These are phyloP conservation scores for Drosophila anomalata DNA, from an alignment of 2,888 invertebrate species.

Conservation along the genomic window DNA sequence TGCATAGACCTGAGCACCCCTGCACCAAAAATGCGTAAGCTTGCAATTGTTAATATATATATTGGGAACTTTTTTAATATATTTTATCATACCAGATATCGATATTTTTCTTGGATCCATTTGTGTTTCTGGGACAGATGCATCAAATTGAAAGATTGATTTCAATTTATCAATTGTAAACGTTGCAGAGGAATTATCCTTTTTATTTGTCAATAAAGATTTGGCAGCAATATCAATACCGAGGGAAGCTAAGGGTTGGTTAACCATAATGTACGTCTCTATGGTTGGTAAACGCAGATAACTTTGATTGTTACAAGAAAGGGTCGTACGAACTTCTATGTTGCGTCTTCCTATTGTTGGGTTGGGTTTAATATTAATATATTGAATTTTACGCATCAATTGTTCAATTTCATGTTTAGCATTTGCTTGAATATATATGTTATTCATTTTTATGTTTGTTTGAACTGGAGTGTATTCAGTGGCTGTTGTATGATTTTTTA, in stretches of 20 bases:
- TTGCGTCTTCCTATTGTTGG: slow-evolving; percentile 98
- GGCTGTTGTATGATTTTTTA: background rate
- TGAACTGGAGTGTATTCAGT: slow-evolving; percentile 89
- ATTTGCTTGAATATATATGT: slow-evolving; percentile 95
- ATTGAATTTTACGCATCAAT: slow-evolving; percentile 93
- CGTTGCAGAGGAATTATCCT: slow-evolving; percentile 18
- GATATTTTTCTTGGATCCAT: slow-evolving; percentile 38
- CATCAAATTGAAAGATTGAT: slow-evolving; percentile 22
- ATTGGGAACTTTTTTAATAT: too few species aligned
- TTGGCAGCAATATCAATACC: slow-evolving; percentile 21
- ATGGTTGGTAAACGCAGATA: slow-evolving; percentile 81
- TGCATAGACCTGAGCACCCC: too few species aligned
- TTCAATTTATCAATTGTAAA: slow-evolving; percentile 17
- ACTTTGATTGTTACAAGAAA: slow-evolving; percentile 82
- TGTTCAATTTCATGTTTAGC: slow-evolving; percentile 95
- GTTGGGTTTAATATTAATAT: slow-evolving; percentile 94
- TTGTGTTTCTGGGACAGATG: slow-evolving; percentile 2
- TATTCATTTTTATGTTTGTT: slow-evolving; percentile 87
- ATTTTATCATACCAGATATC: slow-evolving; percentile 51
- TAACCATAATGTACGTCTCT: slow-evolving; percentile 84
- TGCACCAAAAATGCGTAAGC: too few species aligned
- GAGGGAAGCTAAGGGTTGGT: slow-evolving; percentile 66
- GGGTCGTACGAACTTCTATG: slow-evolving; percentile 83
- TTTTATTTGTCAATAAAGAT: slow-evolving; percentile 8
- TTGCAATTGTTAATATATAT: too few species aligned